These are phyloP conservation scores for Plectropomus leopardus DNA, from an alignment of 2,113 vertebrate genomes.

Conservation along the genomic window DNA sequence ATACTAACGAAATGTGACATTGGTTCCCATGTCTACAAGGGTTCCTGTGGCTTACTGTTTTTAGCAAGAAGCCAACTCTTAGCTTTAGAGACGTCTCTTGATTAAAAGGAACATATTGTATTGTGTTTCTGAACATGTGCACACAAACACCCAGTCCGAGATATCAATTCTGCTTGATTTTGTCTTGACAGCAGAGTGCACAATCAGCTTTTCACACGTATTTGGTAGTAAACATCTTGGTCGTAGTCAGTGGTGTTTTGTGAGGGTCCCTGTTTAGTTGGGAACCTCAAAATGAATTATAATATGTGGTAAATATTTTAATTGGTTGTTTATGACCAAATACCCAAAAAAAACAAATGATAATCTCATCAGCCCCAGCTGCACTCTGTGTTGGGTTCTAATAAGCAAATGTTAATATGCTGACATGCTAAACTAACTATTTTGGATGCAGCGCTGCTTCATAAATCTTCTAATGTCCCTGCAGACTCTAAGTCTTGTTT, in stretches of 20 bases:
- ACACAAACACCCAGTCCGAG: neutral
- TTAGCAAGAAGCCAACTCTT: conserved; percentile 11
- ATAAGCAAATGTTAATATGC: neutral
- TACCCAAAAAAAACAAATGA: neutral
- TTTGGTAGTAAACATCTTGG: conserved; percentile 20
- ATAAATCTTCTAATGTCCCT: neutral
- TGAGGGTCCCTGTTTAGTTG: neutral
- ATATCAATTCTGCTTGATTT: conserved; percentile 29
- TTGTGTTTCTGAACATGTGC: conserved; percentile 28
- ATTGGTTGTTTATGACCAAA: neutral
- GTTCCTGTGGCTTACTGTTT: conserved; percentile 21
- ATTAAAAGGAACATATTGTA: conserved; percentile 54
- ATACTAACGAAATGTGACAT: conserved; percentile 72
- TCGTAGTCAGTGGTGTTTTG: conserved; percentile 2
- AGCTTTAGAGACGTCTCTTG: conserved; percentile 26
- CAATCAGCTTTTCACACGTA: conserved; percentile 2
- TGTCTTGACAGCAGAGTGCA: conserved; percentile 27
- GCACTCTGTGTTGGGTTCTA: neutral
- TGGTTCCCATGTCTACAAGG: conserved; percentile 72
- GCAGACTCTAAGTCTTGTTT: neutral
- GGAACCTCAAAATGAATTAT: neutral
- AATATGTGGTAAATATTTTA: neutral
- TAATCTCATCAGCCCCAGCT: neutral
- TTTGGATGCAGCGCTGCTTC: neutral
- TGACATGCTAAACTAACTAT: too few species aligned